phyloP scores from a whole-genome alignment of 2,888 invertebrate species.

The Epinotia brunnichana region DNA sequence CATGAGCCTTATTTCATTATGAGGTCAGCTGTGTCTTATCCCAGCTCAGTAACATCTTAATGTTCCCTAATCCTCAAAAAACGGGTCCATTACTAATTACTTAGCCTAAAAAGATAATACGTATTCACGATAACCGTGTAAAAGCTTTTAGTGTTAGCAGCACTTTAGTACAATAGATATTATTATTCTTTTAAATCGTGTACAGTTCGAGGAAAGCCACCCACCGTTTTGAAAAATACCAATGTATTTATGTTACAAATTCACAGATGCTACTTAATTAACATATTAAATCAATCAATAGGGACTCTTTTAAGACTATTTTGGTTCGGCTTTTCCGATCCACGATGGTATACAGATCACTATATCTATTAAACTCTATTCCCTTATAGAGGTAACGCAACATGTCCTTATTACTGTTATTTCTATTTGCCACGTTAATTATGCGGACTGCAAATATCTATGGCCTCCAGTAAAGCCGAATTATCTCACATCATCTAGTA shows the following conservation, averaged over 20 bases:
- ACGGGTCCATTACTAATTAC: conserved; percentile 32
- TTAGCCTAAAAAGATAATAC: conserved; percentile 26
- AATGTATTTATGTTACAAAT: not conserved
- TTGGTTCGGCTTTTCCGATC: too few species aligned
- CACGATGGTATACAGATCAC: too few species aligned
- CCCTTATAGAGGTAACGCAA: too few species aligned
- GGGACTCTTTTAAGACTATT: too few species aligned
- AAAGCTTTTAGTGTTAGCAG: conserved; percentile 36
- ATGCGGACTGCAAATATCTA: too few species aligned
- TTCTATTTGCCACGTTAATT: too few species aligned
- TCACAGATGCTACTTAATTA: too few species aligned
- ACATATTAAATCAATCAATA: too few species aligned
- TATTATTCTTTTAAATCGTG: not conserved
- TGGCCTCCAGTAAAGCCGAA: too few species aligned
- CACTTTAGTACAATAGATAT: conserved; percentile 14
- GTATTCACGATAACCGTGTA: conserved; percentile 26
- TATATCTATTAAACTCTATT: too few species aligned
- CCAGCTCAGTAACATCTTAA: not conserved
- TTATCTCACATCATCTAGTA: too few species aligned
- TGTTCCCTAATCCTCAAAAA: conserved; percentile 15
- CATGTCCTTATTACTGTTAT: too few species aligned
- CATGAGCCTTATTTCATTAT: conserved; percentile 6
- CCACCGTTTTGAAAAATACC: not conserved
- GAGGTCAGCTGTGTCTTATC: not conserved
- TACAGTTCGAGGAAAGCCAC: not conserved